Evolutionary conservation across 1,140 invertebrate species (phyloP).

Genomic region (Laodelphax striatellus): DNA sequence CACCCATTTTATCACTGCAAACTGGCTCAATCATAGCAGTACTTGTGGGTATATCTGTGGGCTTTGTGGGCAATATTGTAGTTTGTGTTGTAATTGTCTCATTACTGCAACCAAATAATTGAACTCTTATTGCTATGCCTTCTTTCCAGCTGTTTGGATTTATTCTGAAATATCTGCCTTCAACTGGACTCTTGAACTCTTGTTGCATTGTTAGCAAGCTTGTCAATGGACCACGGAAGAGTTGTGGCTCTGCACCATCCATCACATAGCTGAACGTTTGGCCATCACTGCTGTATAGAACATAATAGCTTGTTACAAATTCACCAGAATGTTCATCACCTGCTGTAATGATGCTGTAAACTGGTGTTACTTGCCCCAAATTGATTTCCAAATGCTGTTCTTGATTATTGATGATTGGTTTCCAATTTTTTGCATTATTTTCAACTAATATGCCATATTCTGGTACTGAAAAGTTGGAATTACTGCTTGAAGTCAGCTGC

Average conservation of each 20-base stretch:
- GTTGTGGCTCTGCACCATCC: constrained; percentile 25
- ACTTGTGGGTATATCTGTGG: background rate
- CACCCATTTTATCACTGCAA: constrained; percentile 21
- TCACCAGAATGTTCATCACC: constrained; percentile 47
- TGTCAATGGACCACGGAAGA: constrained; percentile 58
- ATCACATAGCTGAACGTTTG: constrained; percentile 40
- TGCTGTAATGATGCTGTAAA: constrained; percentile 60
- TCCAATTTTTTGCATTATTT: background rate
- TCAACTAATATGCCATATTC: background rate
- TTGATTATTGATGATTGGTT: constrained; percentile 37
- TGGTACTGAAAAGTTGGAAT: background rate
- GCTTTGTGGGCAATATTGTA: background rate
- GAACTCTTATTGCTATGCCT: constrained; percentile 54
- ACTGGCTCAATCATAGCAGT: constrained; percentile 7
- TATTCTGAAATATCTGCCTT: constrained; percentile 57
- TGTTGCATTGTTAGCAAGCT: constrained; percentile 42
- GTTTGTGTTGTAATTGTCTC: background rate
- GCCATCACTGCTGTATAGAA: constrained; percentile 55
- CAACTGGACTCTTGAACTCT: constrained; percentile 48
- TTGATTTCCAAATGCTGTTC: constrained; percentile 60
- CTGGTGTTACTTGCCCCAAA: constrained; percentile 43
- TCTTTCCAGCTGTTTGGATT: constrained; percentile 63
- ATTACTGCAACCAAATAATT: constrained; percentile 55
- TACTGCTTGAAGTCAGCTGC: too few relatives aligned
- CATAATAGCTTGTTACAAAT: constrained; percentile 61